These are phyloP conservation scores for Coenonympha arcania DNA, from an alignment of 2,888 invertebrate genomes.

Conservation along the genomic window DNA sequence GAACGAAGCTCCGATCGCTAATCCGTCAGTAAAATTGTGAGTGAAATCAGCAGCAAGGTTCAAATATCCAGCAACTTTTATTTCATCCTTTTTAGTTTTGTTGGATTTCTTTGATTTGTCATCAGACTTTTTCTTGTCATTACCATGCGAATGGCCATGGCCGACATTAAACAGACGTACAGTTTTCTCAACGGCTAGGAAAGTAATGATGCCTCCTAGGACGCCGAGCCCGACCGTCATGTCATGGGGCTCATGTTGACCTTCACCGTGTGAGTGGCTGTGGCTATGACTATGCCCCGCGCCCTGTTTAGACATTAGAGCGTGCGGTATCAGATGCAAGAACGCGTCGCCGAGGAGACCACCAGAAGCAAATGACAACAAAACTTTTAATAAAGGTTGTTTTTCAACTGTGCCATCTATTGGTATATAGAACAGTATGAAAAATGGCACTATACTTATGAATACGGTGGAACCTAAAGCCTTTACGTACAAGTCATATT, in stretches of 20 bases:
- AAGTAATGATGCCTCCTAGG: constrained; percentile 91
- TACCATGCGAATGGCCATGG: constrained; percentile 82
- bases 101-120: constrained; percentile 54
- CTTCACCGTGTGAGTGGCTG: constrained; percentile 69
- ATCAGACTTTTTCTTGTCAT: constrained; percentile 58
- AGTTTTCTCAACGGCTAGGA: constrained; percentile 93
- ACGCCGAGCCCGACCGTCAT: constrained; percentile 96
- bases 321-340: constrained; percentile 98
- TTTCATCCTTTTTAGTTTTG: constrained; percentile 61
- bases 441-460: constrained; percentile 95
- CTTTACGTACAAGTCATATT: constrained; percentile 79
- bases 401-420: constrained; percentile 89
- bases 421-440: constrained; percentile 94
- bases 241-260: constrained; percentile 77
- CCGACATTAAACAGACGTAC: constrained; percentile 90
- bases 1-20: constrained; percentile 98
- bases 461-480: constrained; percentile 92
- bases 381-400: constrained; percentile 89
- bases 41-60: constrained; percentile 98
- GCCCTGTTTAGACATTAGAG: constrained; percentile 67
- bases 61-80: constrained; percentile 83
- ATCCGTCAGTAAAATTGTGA: constrained; percentile 99
- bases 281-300: constrained; percentile 71
- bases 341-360: constrained; percentile 99
- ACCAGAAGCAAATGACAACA: constrained; percentile 94